A percentile compares a stretch with the other conserved stretches of the same genome.
Evolutionary conservation across 2,113 vertebrate genomes (phyloP).

Genomic region (Anolis sagrei): DNA sequence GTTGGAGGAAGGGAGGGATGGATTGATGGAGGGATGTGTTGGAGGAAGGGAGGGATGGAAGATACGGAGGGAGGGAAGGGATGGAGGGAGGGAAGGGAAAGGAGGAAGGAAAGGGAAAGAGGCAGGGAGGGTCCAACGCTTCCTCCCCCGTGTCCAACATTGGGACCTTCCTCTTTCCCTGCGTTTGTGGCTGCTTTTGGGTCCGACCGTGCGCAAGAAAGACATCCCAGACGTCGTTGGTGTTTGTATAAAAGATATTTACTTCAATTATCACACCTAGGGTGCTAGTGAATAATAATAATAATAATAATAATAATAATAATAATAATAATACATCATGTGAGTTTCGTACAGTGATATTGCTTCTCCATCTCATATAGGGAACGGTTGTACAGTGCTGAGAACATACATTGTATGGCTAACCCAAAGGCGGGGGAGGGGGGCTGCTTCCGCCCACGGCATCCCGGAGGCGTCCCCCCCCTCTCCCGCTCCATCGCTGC

Average conservation of each 20-base stretch:
- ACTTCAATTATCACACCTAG: constrained; percentile 99
- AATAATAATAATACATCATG: constrained; percentile 91
- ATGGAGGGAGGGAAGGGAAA: too few species aligned
- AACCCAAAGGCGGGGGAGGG: constrained; percentile 79
- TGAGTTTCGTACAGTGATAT: constrained; percentile 99
- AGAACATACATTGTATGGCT: constrained; percentile 91
- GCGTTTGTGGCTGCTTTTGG: constrained; percentile 72
- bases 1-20: too few species aligned
- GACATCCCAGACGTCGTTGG: constrained; percentile 83
- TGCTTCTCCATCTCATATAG: constrained; percentile 99
- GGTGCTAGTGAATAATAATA: constrained; percentile 99
- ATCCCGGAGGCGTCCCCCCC: constrained; percentile 75
- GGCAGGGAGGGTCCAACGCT: too few species aligned
- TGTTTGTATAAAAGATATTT: constrained; percentile 99
- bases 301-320: constrained; percentile 58
- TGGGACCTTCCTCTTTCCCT: too few species aligned
- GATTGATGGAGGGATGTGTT: too few species aligned
- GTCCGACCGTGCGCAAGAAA: constrained; percentile 73
- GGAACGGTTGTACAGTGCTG: constrained; percentile 98
- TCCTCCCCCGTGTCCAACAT: too few species aligned
- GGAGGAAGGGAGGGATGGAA: too few species aligned
- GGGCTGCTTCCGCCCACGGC: constrained; percentile 71
- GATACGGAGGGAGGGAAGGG: too few species aligned
- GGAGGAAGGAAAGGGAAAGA: too few species aligned
- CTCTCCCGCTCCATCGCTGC: constrained; percentile 67